phyloP scores from a whole-genome alignment of 2,797 vertebrate genomes.

The Ceyx erithaca region DNA sequence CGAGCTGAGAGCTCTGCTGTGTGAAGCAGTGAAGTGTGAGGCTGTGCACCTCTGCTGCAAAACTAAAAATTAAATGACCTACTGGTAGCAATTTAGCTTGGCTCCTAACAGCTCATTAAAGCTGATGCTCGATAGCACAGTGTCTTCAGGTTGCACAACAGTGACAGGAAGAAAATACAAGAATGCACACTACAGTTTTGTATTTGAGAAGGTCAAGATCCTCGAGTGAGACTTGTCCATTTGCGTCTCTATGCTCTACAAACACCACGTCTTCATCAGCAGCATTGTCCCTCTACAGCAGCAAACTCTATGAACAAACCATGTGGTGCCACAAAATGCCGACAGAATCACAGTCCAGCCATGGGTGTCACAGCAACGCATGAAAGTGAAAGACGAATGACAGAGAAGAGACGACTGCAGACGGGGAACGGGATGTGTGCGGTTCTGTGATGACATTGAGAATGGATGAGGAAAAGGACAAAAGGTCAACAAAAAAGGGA shows the following conservation, averaged over 20 bases:
- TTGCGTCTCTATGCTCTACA: neutral
- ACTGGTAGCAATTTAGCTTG: neutral
- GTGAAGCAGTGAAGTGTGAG: neutral
- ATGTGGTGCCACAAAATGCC: neutral
- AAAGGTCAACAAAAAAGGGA: conserved; percentile 67
- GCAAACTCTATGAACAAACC: conserved; percentile 18
- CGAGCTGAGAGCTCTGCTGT: neutral
- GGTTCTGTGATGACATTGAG: conserved; percentile 27
- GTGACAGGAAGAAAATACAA: neutral
- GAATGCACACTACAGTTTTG: neutral
- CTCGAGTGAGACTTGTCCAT: neutral
- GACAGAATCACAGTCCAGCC: conserved; percentile 18
- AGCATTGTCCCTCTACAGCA: conserved; percentile 9
- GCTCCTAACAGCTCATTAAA: neutral
- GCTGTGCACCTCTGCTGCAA: neutral
- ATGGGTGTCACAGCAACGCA: conserved; percentile 30
- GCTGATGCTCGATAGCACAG: neutral
- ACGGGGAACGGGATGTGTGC: neutral
- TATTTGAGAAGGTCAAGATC: neutral
- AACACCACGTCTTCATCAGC: neutral
- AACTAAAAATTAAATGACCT: neutral
- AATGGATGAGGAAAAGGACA: conserved; percentile 49
- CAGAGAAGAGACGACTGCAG: neutral
- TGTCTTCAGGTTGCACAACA: neutral
- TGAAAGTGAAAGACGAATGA: neutral